Evolutionary conservation across 2,888 invertebrate genomes (phyloP), one percentile per base, ranked within the genome.

Genomic region (Argyresthia albistria): DNA sequence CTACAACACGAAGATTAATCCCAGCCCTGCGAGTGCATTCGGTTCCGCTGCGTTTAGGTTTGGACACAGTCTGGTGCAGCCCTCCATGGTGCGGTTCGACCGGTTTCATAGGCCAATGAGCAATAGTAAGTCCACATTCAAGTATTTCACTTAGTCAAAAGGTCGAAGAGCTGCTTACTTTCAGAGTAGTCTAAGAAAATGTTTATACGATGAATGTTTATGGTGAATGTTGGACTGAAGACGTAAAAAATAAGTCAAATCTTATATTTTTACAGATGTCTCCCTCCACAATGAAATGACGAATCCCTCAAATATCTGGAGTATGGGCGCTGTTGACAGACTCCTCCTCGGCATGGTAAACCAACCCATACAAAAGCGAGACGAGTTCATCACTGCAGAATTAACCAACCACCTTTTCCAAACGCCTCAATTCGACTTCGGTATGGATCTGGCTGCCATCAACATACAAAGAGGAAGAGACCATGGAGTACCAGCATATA

Each of bases 391-490:
- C 51, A 91, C 92, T 0, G 90, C 91, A 8, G 95, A 96, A 66
- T 81, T 96, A 12, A 95, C 95, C 7, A 94, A 95, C 70, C 95
- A 94, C 67, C 83, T 96, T 0, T 96, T 96, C 67, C 94, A 95
- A 87, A 92, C 93, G 1, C 69, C 77, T 58, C 88, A 88, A 9
- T 91, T 91, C 55, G 89, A 90, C 16, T 95, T 94, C 61, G 95
- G 97, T 0, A 92, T 97, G 89, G 97, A 97, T 69, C 80, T 97
- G 54, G 95, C 95, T 0, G 94, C 97, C 0, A 92, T 97, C 52
- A 97, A 97, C 64, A 93, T 97, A 42, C 96, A 97, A 72, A 73
- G 86, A 50, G 97, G 95, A 0, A 88, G 97, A 36, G 97, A 97
- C 70, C 97, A 97, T 67, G 97, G 97, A 0, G 87, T 96, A 0